Evolutionary conservation across 2,888 invertebrate genomes (phyloP), one percentile per base, ranked within the genome.

Genomic region (Gymnocheta viridis): DNA sequence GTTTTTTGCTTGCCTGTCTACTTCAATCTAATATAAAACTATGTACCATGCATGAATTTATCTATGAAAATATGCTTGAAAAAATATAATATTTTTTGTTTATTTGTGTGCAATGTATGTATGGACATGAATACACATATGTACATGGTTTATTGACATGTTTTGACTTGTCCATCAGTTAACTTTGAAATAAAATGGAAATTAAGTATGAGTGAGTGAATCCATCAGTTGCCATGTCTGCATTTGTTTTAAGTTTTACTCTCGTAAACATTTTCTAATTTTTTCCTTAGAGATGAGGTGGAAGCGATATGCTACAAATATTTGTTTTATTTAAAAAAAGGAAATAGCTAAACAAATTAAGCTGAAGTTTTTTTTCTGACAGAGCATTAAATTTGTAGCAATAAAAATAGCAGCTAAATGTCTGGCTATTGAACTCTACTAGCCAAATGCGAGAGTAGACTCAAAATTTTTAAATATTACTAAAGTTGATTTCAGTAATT

Each of bases 151-250:
- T 38, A 56, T 78, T 84, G 80, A 67, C 77, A 60, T 77, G 80
- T 80, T 66, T 51, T 72, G 81, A 77, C 79, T 70, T 69, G 70
- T 76, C 64, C 47, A 58, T 76, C 74, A 76, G 17, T 77, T 84
- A 67, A 60, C n/a, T 81, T 60, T 67, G 62, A 73, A 67, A 84
- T 81, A 77, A 84, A 77, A 73, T 70, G 44, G 44, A 83, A 80
- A 80, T 84, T 81, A 49, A 38, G 54, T 69, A 29, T 67, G 47
- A 77, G 54, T 69, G 24, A 24, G 49, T 22, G 19, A 38, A 29
- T 64, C 17, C 14, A 7, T 60, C 24, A 24, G 2, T 38, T 19
- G 12, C 2, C 22, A 10, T 19, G 51, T 22, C 49, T 51, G 47
- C 27, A n/a, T 14, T 17, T 49, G 14, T 62, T 29, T 29, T 19